A percentile compares a stretch with the other conserved stretches of the same genome.
These are phyloP conservation scores for Ellobium chinense DNA, from an alignment of 2,888 invertebrate genomes.

Conservation along the genomic window DNA sequence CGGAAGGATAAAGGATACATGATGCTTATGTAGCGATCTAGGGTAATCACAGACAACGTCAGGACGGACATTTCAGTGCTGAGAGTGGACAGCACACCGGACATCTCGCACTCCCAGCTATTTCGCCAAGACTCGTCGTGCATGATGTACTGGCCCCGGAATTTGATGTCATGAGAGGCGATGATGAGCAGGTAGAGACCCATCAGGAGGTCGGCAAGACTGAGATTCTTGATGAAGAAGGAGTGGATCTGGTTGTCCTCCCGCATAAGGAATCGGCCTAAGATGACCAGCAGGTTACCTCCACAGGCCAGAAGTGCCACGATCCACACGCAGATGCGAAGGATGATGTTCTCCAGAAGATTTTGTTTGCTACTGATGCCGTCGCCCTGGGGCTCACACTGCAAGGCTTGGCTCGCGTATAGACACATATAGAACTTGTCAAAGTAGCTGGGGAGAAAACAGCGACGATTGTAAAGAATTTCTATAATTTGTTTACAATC, in stretches of 20 bases:
- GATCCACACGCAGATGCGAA: conserved; percentile 82
- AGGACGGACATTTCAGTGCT: conserved; percentile 60
- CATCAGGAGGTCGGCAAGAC: conserved; percentile 84
- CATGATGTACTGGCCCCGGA: conserved; percentile 82
- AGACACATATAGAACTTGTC: conserved; percentile 58
- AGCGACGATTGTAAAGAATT: no score
- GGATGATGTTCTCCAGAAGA: conserved; percentile 56
- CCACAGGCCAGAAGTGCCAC: conserved; percentile 83
- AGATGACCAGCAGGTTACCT: conserved; percentile 82
- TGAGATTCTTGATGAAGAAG: conserved; percentile 83
- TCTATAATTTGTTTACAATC: no score
- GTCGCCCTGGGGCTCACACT: conserved; percentile 57
- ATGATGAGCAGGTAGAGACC: conserved; percentile 83
- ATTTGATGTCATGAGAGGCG: conserved; percentile 81
- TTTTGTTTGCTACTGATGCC: conserved; percentile 60
- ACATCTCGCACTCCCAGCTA: conserved; percentile 82
- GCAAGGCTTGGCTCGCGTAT: conserved; percentile 48
- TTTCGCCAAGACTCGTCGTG: conserved; percentile 83
- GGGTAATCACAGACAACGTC: conserved; percentile 56
- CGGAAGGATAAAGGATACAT: conserved; percentile 56
- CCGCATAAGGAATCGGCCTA: conserved; percentile 80
- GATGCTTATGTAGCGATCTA: conserved; percentile 60
- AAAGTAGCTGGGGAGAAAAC: conserved; percentile 59
- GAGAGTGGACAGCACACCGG: conserved; percentile 80
- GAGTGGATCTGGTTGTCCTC: conserved; percentile 71